These are phyloP conservation scores for Phrixothrix hirtus DNA, from an alignment of 2,888 invertebrate genomes.

Conservation along the genomic window DNA sequence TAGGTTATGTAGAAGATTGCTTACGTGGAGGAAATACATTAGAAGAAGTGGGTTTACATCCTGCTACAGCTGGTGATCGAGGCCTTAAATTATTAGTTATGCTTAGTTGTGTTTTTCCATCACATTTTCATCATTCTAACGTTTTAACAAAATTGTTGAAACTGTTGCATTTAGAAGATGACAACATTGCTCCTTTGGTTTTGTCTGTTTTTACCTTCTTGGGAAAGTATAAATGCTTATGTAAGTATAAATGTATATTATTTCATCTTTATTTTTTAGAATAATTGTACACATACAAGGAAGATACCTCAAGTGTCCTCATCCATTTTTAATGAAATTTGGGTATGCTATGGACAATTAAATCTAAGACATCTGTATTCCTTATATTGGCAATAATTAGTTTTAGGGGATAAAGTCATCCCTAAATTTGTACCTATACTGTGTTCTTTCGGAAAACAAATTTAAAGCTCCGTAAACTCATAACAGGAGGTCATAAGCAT, in stretches of 20 bases:
- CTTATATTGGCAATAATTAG: no score
- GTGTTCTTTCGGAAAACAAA: no score
- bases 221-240: conserved; percentile 82
- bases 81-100: conserved; percentile 87
- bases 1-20: conserved; percentile 68
- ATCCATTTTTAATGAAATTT: no score
- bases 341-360: no score
- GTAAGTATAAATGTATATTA: conserved; percentile 56
- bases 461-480: no score
- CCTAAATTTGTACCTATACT: no score
- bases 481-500: no score
- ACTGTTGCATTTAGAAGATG: conserved; percentile 80
- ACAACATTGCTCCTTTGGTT: conserved; percentile 77
- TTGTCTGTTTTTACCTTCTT: conserved; percentile 84
- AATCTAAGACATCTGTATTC: no score
- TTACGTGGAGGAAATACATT: conserved; percentile 71
- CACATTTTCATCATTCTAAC: conserved; percentile 87
- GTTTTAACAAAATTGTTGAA: conserved; percentile 76
- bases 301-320: no score
- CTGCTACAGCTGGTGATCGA: conserved; percentile 82
- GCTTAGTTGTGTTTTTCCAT: conserved; percentile 90
- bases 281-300: no score
- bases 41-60: conserved; percentile 78
- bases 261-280: background rate
- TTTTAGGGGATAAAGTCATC: no score